Evolutionary conservation across 2,113 vertebrate genomes (phyloP).

Genomic region (Glaucomys volans): DNA sequence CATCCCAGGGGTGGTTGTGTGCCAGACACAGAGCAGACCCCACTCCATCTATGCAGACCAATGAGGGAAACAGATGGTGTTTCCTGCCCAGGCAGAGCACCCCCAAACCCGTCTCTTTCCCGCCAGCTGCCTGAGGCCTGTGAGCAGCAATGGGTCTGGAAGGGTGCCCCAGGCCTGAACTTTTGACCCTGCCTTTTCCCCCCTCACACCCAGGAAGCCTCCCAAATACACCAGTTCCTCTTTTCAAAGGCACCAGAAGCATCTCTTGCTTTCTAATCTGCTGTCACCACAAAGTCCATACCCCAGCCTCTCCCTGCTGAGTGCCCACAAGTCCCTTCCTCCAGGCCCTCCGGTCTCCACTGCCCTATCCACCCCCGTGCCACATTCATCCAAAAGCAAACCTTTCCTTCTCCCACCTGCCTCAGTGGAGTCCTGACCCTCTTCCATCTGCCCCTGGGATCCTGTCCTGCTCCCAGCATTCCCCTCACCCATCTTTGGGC

Average conservation of each 20-base stretch:
- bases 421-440: background rate
- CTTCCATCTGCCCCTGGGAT: background rate
- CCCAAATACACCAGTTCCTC: slow-evolving; percentile 68
- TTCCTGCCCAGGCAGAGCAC: background rate
- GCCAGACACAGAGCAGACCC: background rate
- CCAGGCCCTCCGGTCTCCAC: background rate
- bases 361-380: background rate
- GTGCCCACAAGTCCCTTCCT: background rate
- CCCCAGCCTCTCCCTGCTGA: background rate
- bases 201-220: slow-evolving; percentile 71
- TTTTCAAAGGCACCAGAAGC: slow-evolving; percentile 58
- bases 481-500: background rate
- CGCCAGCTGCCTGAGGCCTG: background rate
- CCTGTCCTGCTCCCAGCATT: background rate
- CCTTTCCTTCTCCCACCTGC: background rate
- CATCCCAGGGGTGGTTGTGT: background rate
- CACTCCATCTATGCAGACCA: background rate
- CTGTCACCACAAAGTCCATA: slow-evolving; percentile 65
- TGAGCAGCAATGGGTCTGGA: background rate
- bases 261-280: slow-evolving; percentile 59
- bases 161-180: slow-evolving; percentile 59
- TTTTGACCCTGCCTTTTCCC: slow-evolving; percentile 48
- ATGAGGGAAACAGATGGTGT: background rate
- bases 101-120: slow-evolving; percentile 1
- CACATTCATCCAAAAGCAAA: background rate